Percentiles rank a stretch among this genome's conserved stretches.
Conservation (phyloP, 1,140 invertebrate genomes). For the Dendrolimus kikuchii region DNA sequence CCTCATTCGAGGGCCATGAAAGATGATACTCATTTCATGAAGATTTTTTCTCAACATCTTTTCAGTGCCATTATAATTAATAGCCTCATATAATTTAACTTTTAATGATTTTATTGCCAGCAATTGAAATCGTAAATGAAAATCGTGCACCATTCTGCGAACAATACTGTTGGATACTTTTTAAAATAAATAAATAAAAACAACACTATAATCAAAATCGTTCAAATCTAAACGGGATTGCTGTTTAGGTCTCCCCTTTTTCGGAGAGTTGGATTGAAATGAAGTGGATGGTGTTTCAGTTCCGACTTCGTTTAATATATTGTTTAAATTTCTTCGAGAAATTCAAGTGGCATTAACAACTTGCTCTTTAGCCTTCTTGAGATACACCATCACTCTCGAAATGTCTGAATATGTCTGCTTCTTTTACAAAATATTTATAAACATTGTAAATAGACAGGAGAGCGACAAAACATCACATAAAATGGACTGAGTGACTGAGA, state of each 20-base stretch:
- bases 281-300: slow-evolving; percentile 12
- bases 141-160: slow-evolving; percentile 12
- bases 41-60: slow-evolving; percentile 13
- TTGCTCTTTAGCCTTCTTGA: slow-evolving; percentile 8
- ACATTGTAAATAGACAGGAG: slow-evolving; percentile 10
- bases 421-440: slow-evolving; percentile 8
- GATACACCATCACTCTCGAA: slow-evolving; percentile 4
- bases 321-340: slow-evolving; percentile 8
- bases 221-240: slow-evolving; percentile 1
- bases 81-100: slow-evolving; percentile 11
- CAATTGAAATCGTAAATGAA: slow-evolving; percentile 12
- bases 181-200: too few relatives aligned
- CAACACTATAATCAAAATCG: slow-evolving; percentile 8
- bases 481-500: too few relatives aligned
- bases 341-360: slow-evolving; percentile 9
- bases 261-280: slow-evolving; percentile 10
- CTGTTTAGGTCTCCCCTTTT: slow-evolving; percentile 14
- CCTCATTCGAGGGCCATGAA: too few relatives aligned
- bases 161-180: too few relatives aligned
- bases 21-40: slow-evolving; percentile 12
- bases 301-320: slow-evolving; percentile 7
- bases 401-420: slow-evolving; percentile 5
- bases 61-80: slow-evolving; percentile 14
- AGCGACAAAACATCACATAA: too few relatives aligned
- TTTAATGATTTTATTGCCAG: slow-evolving; percentile 11